Evolutionary conservation across 2,888 invertebrate genomes (phyloP), one percentile per base, ranked within the genome.

Genomic region (Hyposoter didymator): DNA sequence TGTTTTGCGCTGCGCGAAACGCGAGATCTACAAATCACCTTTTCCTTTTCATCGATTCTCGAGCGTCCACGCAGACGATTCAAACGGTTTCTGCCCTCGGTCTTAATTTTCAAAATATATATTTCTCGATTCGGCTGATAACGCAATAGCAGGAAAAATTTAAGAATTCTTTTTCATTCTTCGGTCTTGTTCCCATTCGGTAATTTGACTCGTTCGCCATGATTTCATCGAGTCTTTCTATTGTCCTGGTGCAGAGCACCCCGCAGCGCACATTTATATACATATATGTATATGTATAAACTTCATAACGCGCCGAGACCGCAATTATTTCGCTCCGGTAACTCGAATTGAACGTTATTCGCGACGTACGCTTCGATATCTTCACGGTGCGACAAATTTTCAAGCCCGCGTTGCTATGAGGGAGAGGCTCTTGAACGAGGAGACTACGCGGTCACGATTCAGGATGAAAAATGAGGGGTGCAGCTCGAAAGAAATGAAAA

Each of bases 271-370:
- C 59, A 12, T 28, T 28, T 10, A 4, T 28, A 12, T 49, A 17
- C 12, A 10, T 47, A 14, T 47, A 47, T 47, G 17, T 49, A 59
- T 59, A 28, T 59, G 14, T 14, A 28, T 14, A 2, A 0, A 10
- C 17, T 45, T 47, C 28, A 69, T 28, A 69, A 17, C 22, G 47
- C 43, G 28, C 28, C 14, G 59, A 59, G 59, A 59, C 59, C 59
- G 59, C 59, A 59, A 59, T 59, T 59, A 59, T 59, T 59, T 59
- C 59, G 59, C 28, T 59, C 22, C 59, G 59, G 28, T 59, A 59
- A 59, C 59, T 59, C 28, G 59, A 59, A 59, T 14, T 59, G 59
- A 59, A 28, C 28, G 28, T 47, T 69, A 69, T 59, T 55, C 59
- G 59, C 59, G 59, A 28, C 12, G 59, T 59, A 28, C 59, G 59